These are phyloP conservation scores for Campylomormyrus tamandua DNA, from an alignment of 2,113 vertebrate species.

Conservation along the genomic window DNA sequence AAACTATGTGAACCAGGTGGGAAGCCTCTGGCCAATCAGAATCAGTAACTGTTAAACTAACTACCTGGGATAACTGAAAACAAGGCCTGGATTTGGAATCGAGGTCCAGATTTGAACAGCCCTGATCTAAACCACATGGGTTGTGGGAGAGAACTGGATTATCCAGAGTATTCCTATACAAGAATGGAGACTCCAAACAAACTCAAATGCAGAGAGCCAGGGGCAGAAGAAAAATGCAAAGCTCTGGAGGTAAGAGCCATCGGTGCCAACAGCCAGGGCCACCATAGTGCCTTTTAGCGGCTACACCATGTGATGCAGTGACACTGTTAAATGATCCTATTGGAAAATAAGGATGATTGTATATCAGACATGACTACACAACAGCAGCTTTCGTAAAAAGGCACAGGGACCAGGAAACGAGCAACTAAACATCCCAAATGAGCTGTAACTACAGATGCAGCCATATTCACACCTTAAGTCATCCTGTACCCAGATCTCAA, in stretches of 20 bases:
- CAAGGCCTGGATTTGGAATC: background rate
- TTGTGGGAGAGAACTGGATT: background rate
- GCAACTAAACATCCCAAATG: background rate
- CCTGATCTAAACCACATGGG: background rate
- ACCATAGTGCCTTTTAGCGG: background rate
- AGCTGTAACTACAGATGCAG: background rate
- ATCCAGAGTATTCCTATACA: background rate
- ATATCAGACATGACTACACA: background rate
- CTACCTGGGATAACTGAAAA: background rate
- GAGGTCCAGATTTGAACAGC: background rate
- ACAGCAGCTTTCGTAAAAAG: conserved; percentile 35
- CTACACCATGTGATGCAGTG: background rate
- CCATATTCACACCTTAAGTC: background rate
- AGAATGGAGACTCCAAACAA: background rate
- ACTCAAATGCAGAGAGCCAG: background rate
- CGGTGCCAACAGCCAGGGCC: background rate
- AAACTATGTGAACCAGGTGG: background rate
- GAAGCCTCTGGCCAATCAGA: background rate
- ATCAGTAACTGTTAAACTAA: background rate
- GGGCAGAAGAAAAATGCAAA: background rate
- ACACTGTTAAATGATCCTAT: background rate
- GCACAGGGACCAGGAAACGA: conserved; percentile 12
- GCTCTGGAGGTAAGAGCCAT: background rate
- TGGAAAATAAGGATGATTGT: background rate
- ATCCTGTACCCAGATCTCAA: background rate